Percentiles rank a stretch among this genome's conserved stretches.
Evolutionary conservation across 2,797 vertebrate species (phyloP).

Genomic region (Pampus argenteus): DNA sequence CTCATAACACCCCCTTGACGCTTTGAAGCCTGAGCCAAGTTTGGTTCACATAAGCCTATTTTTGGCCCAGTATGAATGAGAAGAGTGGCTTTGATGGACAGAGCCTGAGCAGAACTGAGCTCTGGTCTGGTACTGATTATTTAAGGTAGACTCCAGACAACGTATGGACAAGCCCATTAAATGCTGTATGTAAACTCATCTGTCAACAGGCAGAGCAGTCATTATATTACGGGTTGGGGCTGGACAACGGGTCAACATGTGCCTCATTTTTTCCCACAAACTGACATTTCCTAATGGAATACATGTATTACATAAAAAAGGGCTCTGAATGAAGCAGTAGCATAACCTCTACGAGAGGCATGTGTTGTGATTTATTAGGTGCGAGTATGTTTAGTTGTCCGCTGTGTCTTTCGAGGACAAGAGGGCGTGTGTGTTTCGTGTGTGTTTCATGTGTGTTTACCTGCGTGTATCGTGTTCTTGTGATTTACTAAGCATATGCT

Average conservation of each 20-base stretch:
- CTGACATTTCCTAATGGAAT: slow-evolving; percentile 66
- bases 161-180: slow-evolving; percentile 63
- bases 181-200: slow-evolving; percentile 66
- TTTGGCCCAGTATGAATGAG: slow-evolving; percentile 75
- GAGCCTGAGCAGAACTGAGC: slow-evolving; percentile 54
- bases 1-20: slow-evolving; percentile 71
- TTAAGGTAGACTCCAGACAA: slow-evolving; percentile 60
- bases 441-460: slow-evolving; percentile 65
- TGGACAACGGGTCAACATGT: slow-evolving; percentile 47
- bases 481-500: slow-evolving; percentile 53
- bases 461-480: slow-evolving; percentile 67
- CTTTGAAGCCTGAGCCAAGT: slow-evolving; percentile 78
- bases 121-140: slow-evolving; percentile 76
- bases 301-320: slow-evolving; percentile 44
- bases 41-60: slow-evolving; percentile 65
- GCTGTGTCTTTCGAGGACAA: slow-evolving; percentile 45
- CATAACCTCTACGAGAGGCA: background rate
- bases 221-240: slow-evolving; percentile 44
- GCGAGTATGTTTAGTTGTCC: slow-evolving; percentile 54
- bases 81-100: slow-evolving; percentile 72
- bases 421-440: slow-evolving; percentile 50
- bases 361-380: slow-evolving; percentile 71
- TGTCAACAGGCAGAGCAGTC: slow-evolving; percentile 61
- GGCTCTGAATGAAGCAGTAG: slow-evolving; percentile 27
- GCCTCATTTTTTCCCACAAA: slow-evolving; percentile 45